Evolutionary conservation across 2,888 invertebrate genomes (phyloP).

Genomic region (Hydrotaea cyrtoneurina): DNA sequence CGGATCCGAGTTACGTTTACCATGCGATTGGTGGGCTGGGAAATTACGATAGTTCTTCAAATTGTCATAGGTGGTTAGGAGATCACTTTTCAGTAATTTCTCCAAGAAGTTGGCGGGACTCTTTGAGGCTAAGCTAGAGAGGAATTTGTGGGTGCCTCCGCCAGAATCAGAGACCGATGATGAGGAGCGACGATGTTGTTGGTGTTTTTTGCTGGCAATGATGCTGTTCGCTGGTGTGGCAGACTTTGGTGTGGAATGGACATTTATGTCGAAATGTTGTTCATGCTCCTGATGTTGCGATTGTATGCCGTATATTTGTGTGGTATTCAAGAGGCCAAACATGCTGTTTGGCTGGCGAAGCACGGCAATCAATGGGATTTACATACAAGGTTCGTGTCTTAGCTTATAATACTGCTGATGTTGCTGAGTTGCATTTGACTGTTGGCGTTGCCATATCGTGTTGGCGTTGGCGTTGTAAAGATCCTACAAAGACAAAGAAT

Average conservation of each 20-base stretch:
- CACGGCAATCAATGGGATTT: not conserved
- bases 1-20: constrained; percentile 39
- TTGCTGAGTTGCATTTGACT: constrained; percentile 22
- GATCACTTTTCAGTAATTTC: constrained; percentile 77
- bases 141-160: constrained; percentile 69
- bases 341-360: constrained; percentile 67
- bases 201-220: constrained; percentile 10
- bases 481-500: constrained; percentile 32
- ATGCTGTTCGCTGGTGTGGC: constrained; percentile 34
- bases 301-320: constrained; percentile 78
- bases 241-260: constrained; percentile 38
- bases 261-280: constrained; percentile 51
- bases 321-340: constrained; percentile 78
- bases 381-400: constrained; percentile 43
- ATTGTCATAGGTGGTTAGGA: constrained; percentile 76
- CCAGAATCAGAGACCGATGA: constrained; percentile 62
- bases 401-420: constrained; percentile 41
- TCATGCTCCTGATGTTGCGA: constrained; percentile 64
- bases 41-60: constrained; percentile 72
- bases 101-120: constrained; percentile 77
- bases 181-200: constrained; percentile 51
- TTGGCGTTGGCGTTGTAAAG: not conserved
- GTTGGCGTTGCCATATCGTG: constrained; percentile 30
- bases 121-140: constrained; percentile 70
- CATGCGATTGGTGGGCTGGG: constrained; percentile 26